Base-by-base conservation (phyloP, 2,888 invertebrate species). In the Sisyra nigra region DNA sequence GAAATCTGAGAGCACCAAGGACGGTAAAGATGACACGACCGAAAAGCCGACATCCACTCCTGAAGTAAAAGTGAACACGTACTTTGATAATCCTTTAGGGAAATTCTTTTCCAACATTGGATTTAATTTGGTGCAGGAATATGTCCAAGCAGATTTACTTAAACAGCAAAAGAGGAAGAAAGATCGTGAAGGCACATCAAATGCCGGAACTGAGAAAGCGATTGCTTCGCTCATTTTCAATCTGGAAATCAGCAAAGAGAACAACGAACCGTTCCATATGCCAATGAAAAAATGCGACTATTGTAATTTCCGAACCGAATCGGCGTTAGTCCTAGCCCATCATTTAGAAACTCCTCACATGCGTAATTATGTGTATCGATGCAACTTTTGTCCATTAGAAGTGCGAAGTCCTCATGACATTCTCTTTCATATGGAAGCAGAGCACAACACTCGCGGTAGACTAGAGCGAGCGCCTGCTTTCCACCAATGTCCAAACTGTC, bases 91-190 rank as follows among this genome's bases (percentile, higher is more conserved):
- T 59, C 81, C 89, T 1, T 65, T 91, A 42, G 91, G 93, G 6
- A 86, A 86, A 59, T 88, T 93, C 60, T 84, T 93, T 55, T 82
- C 85, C 63, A 86, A 88, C 56, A 85, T 94, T 52, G 94, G 94
- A 24, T 72, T 85, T 45, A 88, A 85, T 58, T 71, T 91, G 49
- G 92, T 91, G 2, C 88, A 91, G 60, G 92, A 94, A 59, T 84
- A 79, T 60, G 93, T 94, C 14, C 93, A 94, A 66, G 76, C 79
- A n/a, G 94, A 94, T 66, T 66, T 93, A 45, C 67, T 93, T 44
- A 79, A 83, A 51, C 80, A 87, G 55, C 89, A 92, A 58, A 84
- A 83, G 57, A 73, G 85, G 38, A 89, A 89, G 59, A 75, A 82
- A 14, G 79, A 81, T 51, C 76, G 78, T 50, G 80, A 77, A 62